These are phyloP conservation scores for Dicrostonyx torquatus DNA, from an alignment of 2,797 vertebrate genomes.

Conservation along the genomic window DNA sequence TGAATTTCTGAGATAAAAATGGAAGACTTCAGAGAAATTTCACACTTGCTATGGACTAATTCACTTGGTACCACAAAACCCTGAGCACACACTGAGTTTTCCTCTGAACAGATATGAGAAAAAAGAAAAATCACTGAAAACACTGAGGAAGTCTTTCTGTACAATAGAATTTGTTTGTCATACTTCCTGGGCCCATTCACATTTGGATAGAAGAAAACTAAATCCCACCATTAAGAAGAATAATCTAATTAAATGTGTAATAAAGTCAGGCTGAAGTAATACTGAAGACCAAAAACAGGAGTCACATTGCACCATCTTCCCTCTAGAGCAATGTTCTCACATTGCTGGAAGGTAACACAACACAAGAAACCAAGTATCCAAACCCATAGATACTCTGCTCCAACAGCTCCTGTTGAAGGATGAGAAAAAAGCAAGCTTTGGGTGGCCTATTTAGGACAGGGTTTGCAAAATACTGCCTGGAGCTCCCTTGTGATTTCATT, in stretches of 20 bases:
- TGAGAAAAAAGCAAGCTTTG: not conserved
- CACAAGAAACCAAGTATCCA: not conserved
- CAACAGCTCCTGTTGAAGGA: not conserved
- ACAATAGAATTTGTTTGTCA: conserved; percentile 21
- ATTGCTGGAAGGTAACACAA: not conserved
- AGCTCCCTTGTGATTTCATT: not conserved
- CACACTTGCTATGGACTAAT: conserved; percentile 43
- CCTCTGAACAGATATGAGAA: not conserved
- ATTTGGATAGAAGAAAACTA: not conserved
- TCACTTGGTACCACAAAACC: conserved; percentile 41
- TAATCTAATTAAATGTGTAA: not conserved
- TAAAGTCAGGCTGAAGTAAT: not conserved
- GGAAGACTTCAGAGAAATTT: conserved; percentile 71
- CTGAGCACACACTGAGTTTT: conserved; percentile 8
- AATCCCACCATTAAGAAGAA: not conserved
- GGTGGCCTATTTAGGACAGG: not conserved
- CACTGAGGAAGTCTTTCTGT: not conserved
- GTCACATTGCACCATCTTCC: not conserved
- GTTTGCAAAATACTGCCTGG: not conserved
- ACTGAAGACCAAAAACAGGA: not conserved
- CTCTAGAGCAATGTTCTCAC: not conserved
- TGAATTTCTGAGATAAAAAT: conserved; percentile 67
- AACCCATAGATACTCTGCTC: not conserved
- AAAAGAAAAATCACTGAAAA: conserved; percentile 9
- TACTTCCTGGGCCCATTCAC: not conserved